A percentile compares a stretch with the other conserved stretches of the same genome.
phyloP scores from a whole-genome alignment of 2,888 invertebrate genomes.

The Marronus borbonicus region DNA sequence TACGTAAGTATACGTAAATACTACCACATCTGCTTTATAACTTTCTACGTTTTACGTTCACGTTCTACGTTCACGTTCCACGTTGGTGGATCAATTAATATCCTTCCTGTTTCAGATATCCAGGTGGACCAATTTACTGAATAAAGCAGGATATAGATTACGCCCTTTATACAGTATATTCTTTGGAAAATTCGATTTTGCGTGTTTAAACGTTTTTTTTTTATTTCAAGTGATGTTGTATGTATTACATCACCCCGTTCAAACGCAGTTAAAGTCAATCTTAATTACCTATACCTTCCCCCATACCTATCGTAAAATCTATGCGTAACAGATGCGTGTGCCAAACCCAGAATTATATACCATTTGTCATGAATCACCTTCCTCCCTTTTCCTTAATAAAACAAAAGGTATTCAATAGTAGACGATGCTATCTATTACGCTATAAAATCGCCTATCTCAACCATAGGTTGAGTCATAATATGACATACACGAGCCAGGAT shows the following conservation, averaged over 20 bases:
- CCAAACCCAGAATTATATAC: slow-evolving; percentile 4
- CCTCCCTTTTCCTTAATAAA: slow-evolving; percentile 3
- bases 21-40: too few relatives aligned
- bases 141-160: too few relatives aligned
- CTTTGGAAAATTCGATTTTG: too few relatives aligned
- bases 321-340: not conserved
- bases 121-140: too few relatives aligned
- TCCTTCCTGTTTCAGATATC: too few relatives aligned
- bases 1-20: too few relatives aligned
- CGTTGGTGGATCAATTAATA: too few relatives aligned
- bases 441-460: slow-evolving; percentile 8
- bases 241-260: not conserved
- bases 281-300: not conserved
- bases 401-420: slow-evolving; percentile 15
- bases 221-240: too few relatives aligned
- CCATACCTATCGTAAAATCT: not conserved
- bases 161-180: too few relatives aligned
- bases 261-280: not conserved
- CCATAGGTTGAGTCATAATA: slow-evolving; percentile 25
- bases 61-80: too few relatives aligned
- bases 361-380: slow-evolving; percentile 1
- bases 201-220: too few relatives aligned
- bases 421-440: slow-evolving; percentile 28
- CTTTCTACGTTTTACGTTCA: too few relatives aligned
- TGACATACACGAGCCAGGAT: slow-evolving; percentile 8